Base-by-base conservation (phyloP, 2,888 invertebrate genomes). In the Clepsis dumicolana region DNA sequence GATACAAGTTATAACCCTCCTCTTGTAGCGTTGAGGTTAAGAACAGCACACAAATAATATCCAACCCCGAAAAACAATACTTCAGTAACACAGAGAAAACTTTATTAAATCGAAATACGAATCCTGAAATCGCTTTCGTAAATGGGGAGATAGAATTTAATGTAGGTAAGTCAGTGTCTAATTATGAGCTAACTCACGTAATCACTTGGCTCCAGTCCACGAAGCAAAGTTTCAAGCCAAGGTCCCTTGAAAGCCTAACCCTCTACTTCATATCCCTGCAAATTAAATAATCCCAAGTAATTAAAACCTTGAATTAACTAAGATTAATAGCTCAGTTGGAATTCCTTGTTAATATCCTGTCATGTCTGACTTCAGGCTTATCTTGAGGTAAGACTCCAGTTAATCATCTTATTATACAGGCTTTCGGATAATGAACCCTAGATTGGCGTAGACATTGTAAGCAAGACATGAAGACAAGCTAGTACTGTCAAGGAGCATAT, bases 261-360 rank as follows among this genome's bases (percentile, higher is more conserved):
- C 50, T 12, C 38, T 3, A 64, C 35, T 38, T 24, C 32, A 50
- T 41, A 60, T 65, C 41, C 64, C 52, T 27, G 41, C 38, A 53
- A 65, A 59, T 65, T 52, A 60, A 65, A 60, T 60, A 60, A 53
- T n/a, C 50, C 29, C 24, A 14, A 54, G 18, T 64, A 27, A 64
- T 53, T 64, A 29, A 64, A 54, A 56, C 64, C 56, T 32, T 32
- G 38, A 21, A 27, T 38, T 52, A 65, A 60, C 38, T 52, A 29
- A 60, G 65, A 60, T 65, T 65, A 60, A 60, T 60, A 52, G 65
- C 59, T 18, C 7, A 18, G 21, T 0, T 18, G 10, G 16, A 44
- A 60, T 44, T 59, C 25, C 50, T 29, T 38, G 50, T 41, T 21
- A 65, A 29, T 27, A 27, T 14, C 38, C 4, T 57, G 65, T 65